Percentiles rank a stretch among this genome's conserved stretches.
These are phyloP conservation scores for Orbicella faveolata DNA, from an alignment of 64 coral and sea anemone genomes.

Conservation along the genomic window DNA sequence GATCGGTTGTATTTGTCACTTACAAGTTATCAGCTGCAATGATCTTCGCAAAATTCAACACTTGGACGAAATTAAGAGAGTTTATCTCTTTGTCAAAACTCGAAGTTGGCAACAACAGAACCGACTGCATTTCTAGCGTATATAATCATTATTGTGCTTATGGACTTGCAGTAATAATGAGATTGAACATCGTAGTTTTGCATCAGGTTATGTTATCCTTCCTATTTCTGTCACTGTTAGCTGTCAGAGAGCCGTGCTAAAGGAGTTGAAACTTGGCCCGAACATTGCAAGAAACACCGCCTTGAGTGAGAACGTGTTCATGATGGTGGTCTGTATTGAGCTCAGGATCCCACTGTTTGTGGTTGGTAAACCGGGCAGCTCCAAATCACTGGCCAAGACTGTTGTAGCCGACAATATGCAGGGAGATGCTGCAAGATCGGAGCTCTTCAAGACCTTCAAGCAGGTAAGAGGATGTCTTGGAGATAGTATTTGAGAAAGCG, in stretches of 20 bases:
- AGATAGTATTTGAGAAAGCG: neutral
- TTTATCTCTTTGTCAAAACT: no score
- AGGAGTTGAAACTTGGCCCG: slow-evolving; percentile 74
- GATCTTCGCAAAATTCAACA: no score
- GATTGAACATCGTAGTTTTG: neutral
- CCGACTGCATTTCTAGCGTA: no score
- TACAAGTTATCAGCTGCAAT: no score
- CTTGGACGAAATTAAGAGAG: no score
- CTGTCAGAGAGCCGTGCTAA: slow-evolving; percentile 76
- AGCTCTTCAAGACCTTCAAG: slow-evolving; percentile 75
- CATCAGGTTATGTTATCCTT: slow-evolving; percentile 56
- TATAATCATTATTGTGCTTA: no score
- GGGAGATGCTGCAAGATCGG: slow-evolving; percentile 67
- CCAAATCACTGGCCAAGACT: slow-evolving; percentile 83
- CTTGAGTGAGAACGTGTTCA: slow-evolving; percentile 81
- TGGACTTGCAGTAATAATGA: no score
- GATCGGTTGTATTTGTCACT: no score
- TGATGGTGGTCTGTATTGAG: slow-evolving; percentile 82
- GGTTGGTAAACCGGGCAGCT: slow-evolving; percentile 80
- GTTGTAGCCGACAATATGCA: slow-evolving; percentile 90
- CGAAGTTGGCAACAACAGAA: no score
- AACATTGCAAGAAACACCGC: slow-evolving; percentile 93
- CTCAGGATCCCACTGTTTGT: slow-evolving; percentile 82
- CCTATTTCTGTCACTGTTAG: slow-evolving; percentile 20
- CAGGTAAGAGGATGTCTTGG: slow-evolving; percentile 15